phyloP scores from a whole-genome alignment of 2,888 invertebrate species.

The Scaptomyza polygonia region DNA sequence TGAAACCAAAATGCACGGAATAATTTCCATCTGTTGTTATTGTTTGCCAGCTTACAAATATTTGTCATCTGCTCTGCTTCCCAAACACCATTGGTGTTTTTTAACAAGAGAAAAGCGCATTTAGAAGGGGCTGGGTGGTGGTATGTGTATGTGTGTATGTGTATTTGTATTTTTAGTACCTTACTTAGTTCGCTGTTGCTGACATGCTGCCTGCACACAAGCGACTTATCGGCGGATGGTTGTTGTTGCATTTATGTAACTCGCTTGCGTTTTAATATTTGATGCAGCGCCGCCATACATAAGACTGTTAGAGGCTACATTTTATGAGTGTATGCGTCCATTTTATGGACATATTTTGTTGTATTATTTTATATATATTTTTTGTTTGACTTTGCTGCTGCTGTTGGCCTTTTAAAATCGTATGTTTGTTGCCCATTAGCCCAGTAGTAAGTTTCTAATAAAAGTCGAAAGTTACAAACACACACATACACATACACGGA shows the following conservation, averaged over 20 bases:
- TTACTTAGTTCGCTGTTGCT: neutral
- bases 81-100: neutral
- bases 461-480: constrained; percentile 51
- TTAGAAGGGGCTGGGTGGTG: neutral
- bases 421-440: constrained; percentile 20
- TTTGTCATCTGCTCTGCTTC: neutral
- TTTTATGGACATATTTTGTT: constrained; percentile 35
- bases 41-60: too few relatives aligned
- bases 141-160: neutral
- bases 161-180: neutral
- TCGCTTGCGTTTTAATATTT: constrained; percentile 27
- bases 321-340: neutral
- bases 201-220: neutral
- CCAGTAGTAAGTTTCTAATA: constrained; percentile 35
- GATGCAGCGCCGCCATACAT: constrained; percentile 28
- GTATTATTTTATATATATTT: neutral
- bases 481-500: constrained; percentile 14
- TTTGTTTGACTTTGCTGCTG: neutral
- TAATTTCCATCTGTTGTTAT: neutral
- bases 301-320: neutral
- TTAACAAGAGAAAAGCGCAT: neutral
- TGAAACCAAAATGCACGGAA: neutral
- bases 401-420: constrained; percentile 14
- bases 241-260: constrained; percentile 3
- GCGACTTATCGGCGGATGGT: constrained; percentile 19